Conservation (phyloP, 2,113 vertebrate genomes). For the Pygoscelis adeliae region DNA sequence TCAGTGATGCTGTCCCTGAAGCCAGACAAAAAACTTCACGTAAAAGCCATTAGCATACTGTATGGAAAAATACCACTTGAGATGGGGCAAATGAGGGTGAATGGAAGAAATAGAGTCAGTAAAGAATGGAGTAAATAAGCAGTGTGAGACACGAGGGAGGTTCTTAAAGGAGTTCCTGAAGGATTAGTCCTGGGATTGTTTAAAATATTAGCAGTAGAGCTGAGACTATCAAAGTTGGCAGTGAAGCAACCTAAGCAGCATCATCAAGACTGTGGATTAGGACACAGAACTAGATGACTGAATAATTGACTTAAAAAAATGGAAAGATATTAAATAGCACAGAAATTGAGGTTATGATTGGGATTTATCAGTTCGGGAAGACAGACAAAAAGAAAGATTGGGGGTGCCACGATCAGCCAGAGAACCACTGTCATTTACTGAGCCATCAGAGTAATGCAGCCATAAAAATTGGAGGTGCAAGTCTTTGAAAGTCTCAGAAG, state of each 20-base stretch:
- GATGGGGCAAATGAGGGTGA: not conserved
- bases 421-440: not conserved
- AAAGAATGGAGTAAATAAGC: not conserved
- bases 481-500: not conserved
- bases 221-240: not conserved
- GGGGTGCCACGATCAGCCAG: not conserved
- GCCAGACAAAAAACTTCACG: not conserved
- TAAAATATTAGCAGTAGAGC: not conserved
- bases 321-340: not conserved
- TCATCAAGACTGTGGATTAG: not conserved
- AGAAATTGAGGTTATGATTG: not conserved
- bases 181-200: not conserved
- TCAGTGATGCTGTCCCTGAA: not conserved
- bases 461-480: not conserved
- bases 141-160: not conserved
- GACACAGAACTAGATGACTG: not conserved
- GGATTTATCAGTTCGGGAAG: not conserved
- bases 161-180: not conserved
- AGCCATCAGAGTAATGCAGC: not conserved
- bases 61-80: not conserved
- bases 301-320: not conserved
- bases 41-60: not conserved
- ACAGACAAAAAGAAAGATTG: not conserved
- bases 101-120: not conserved
- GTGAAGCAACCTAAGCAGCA: not conserved